phyloP scores from a whole-genome alignment of 2,113 vertebrate genomes.

The Ploceus nigricollis region DNA sequence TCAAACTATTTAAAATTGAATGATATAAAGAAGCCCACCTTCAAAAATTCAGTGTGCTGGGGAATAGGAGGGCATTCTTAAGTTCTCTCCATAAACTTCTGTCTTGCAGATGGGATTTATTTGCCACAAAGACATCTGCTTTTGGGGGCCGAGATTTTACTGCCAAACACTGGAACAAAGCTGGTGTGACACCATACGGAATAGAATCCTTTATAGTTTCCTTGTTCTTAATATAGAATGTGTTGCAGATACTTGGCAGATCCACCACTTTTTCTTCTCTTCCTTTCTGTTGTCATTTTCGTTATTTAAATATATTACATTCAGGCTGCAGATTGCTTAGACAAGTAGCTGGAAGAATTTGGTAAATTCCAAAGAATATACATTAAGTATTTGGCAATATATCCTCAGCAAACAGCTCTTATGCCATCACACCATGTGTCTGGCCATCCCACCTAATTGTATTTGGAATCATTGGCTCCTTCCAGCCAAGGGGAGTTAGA shows the following conservation, averaged over 20 bases:
- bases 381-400: not conserved
- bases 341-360: not conserved
- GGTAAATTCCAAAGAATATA: not conserved
- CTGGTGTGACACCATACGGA: not conserved
- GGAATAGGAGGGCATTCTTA: not conserved
- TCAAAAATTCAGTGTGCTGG: not conserved
- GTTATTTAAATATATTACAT: not conserved
- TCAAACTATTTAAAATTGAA: not conserved
- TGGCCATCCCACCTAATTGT: not conserved
- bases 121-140: not conserved
- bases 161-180: not conserved
- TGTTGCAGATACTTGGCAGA: not conserved
- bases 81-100: not conserved
- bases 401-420: not conserved
- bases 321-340: not conserved
- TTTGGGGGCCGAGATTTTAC: not conserved
- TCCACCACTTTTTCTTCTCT: not conserved
- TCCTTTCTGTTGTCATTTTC: not conserved
- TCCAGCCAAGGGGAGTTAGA: not conserved
- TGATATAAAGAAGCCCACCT: not conserved
- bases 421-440: rapidly evolving
- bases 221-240: not conserved
- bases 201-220: not conserved
- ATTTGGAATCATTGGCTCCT: not conserved
- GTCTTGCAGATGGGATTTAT: not conserved